Percentiles rank a stretch among this genome's conserved stretches.
phyloP scores from a whole-genome alignment of 2,113 vertebrate species.

The Lichenostomus cassidix region DNA sequence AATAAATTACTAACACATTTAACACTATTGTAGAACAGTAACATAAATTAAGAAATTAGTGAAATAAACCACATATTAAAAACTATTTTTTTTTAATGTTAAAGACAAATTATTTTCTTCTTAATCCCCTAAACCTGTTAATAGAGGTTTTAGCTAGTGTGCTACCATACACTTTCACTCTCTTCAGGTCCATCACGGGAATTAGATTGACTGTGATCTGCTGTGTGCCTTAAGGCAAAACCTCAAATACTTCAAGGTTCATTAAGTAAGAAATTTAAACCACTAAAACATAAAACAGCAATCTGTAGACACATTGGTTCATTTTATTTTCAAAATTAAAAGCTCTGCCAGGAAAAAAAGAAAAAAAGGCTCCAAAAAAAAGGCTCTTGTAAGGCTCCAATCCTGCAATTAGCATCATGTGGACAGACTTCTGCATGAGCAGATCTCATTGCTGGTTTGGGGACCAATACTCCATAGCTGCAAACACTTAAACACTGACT shows the following conservation, averaged over 20 bases:
- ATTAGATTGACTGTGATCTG: slow-evolving; percentile 6
- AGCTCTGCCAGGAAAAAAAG: background rate
- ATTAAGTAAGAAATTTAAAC: slow-evolving; percentile 38
- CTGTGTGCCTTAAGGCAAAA: slow-evolving; percentile 38
- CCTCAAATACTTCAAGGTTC: slow-evolving; percentile 40
- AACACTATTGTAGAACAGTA: slow-evolving; percentile 7
- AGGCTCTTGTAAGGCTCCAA: background rate
- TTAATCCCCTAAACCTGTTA: slow-evolving; percentile 10
- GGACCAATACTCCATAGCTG: background rate
- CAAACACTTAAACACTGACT: background rate
- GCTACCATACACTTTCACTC: background rate
- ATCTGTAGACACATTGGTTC: background rate
- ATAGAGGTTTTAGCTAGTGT: background rate
- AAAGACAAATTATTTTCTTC: background rate
- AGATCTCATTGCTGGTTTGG: background rate
- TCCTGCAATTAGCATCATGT: background rate
- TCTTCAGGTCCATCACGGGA: background rate
- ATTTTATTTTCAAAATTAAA: slow-evolving; percentile 41
- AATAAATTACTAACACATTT: background rate
- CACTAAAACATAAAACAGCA: slow-evolving; percentile 1
- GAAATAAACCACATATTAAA: background rate
- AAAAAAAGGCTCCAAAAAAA: background rate
- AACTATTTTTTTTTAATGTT: background rate
- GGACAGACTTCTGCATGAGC: background rate
- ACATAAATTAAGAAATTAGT: background rate